Percentiles rank a stretch among this genome's conserved stretches.
These are phyloP conservation scores for Caranx melampygus DNA, from an alignment of 2,113 vertebrate species.

Conservation along the genomic window DNA sequence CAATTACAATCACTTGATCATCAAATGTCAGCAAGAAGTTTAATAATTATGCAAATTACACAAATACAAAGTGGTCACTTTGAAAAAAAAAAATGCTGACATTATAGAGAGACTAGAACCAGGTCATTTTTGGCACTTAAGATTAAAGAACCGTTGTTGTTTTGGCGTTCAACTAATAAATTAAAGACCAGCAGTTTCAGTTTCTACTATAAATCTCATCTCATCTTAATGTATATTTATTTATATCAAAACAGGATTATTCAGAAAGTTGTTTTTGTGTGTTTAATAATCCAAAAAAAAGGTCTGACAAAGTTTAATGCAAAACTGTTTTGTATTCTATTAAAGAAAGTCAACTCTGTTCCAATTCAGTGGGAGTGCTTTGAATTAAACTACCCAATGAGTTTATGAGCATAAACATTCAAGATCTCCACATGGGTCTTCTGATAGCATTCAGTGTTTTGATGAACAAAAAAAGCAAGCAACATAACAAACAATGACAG, in stretches of 20 bases:
- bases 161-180: no score
- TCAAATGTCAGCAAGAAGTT: no score
- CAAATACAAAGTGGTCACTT: no score
- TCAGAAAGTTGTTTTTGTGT: background rate
- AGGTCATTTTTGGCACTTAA: no score
- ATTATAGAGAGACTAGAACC: no score
- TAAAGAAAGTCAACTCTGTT: background rate
- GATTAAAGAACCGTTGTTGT: no score
- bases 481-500: background rate
- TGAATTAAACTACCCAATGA: background rate
- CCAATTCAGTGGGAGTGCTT: background rate
- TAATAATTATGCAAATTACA: background rate
- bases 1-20: background rate
- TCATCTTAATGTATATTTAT: no score
- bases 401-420: background rate
- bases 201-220: no score
- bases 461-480: constrained; percentile 8
- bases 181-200: no score
- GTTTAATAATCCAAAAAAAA: constrained; percentile 1
- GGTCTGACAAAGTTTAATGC: constrained; percentile 1
- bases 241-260: no score
- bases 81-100: no score
- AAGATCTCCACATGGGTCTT: background rate
- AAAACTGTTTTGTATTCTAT: constrained; percentile 3
- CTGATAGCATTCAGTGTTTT: background rate